phyloP scores from a whole-genome alignment of 1,140 invertebrate genomes.

The Colletes gigas region DNA sequence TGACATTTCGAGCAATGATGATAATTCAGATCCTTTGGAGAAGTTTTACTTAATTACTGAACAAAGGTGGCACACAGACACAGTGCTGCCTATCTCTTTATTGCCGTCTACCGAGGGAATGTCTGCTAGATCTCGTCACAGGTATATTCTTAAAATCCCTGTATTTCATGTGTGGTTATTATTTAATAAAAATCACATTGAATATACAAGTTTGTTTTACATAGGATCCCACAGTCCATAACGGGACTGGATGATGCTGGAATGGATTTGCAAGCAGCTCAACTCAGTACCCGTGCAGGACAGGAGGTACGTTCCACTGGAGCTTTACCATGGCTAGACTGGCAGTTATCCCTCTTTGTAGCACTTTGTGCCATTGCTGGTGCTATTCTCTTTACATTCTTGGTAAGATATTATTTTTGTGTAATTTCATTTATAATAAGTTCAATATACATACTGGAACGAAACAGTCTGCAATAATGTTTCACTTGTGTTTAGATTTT shows the following conservation, averaged over 20 bases:
- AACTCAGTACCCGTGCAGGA: constrained; percentile 73
- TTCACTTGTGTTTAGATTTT: constrained; percentile 69
- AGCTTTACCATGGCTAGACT: constrained; percentile 78
- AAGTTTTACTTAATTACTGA: constrained; percentile 71
- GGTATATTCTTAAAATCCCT: constrained; percentile 61
- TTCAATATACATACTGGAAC: too few species aligned
- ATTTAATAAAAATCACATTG: not conserved
- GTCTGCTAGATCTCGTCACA: constrained; percentile 78
- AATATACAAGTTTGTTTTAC: constrained; percentile 20
- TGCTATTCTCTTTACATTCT: constrained; percentile 79
- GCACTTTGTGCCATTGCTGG: constrained; percentile 78
- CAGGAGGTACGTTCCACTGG: constrained; percentile 75
- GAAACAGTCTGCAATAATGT: not conserved
- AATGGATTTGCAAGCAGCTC: constrained; percentile 79
- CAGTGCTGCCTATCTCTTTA: constrained; percentile 72
- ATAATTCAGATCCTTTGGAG: constrained; percentile 65
- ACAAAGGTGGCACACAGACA: constrained; percentile 72
- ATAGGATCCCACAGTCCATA: constrained; percentile 79
- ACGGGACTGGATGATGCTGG: constrained; percentile 81
- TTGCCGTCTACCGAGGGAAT: constrained; percentile 76
- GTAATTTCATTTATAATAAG: not conserved
- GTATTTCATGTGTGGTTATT: not conserved
- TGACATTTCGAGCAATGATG: constrained; percentile 65
- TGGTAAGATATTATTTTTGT: constrained; percentile 67
- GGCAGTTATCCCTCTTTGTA: constrained; percentile 77